These are phyloP conservation scores for Oncorhynchus kisutch DNA, from an alignment of 2,113 vertebrate genomes.

Conservation along the genomic window DNA sequence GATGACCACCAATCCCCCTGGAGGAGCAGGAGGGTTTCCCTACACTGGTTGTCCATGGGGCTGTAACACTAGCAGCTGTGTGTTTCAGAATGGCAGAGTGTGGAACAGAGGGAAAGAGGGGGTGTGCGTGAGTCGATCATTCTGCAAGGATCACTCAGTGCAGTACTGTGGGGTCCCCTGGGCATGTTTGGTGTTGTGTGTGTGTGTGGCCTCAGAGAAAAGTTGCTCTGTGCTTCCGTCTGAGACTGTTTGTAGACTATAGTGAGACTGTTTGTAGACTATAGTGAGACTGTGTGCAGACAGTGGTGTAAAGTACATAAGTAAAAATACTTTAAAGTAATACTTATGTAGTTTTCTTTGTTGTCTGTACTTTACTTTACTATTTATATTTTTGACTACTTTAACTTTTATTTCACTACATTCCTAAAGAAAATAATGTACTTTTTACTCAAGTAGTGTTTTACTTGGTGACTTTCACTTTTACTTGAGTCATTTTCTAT, in stretches of 20 bases:
- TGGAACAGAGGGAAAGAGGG: background rate
- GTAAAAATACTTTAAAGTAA: no score
- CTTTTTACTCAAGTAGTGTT: no score
- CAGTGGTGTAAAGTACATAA: no score
- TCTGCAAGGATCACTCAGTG: slow-evolving; percentile 19
- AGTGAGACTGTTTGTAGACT: background rate
- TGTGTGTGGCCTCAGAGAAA: slow-evolving; percentile 38
- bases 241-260: no score
- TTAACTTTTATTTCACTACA: no score
- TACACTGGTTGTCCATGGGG: background rate
- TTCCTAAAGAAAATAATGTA: no score
- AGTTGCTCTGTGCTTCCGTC: slow-evolving; percentile 34
- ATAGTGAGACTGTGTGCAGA: no score
- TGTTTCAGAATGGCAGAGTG: slow-evolving; percentile 3
- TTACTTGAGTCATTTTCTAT: no score
- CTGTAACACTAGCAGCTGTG: slow-evolving; percentile 22
- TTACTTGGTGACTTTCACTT: no score
- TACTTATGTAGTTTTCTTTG: no score
- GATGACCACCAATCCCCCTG: slow-evolving; percentile 47
- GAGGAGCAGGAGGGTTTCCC: slow-evolving; percentile 36
- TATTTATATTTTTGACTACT: no score
- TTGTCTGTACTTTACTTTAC: no score
- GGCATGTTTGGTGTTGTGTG: slow-evolving; percentile 26
- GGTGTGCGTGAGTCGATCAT: slow-evolving; percentile 21
- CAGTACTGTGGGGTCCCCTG: slow-evolving; percentile 17